phyloP scores from a whole-genome alignment of 2,113 vertebrate species.

The Caracal caracal region DNA sequence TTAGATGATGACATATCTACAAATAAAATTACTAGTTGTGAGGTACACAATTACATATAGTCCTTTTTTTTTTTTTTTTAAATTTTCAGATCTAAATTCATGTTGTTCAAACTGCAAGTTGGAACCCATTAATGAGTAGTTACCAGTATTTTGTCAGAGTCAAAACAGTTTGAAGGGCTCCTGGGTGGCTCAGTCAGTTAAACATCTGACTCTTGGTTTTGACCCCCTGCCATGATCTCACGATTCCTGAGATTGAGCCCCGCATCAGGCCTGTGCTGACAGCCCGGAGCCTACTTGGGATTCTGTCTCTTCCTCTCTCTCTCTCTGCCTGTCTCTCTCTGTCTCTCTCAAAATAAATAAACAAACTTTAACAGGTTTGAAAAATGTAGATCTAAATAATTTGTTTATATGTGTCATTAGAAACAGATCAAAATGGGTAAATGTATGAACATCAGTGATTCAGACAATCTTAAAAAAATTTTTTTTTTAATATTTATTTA shows the following conservation, averaged over 20 bases:
- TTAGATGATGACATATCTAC: not conserved
- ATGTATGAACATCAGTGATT: not conserved
- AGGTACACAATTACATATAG: not conserved
- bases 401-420: not conserved
- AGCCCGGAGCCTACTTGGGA: too few relatives aligned
- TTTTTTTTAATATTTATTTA: too few relatives aligned
- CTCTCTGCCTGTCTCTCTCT: too few relatives aligned
- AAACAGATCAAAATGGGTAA: not conserved
- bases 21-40: not conserved
- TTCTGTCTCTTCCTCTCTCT: too few relatives aligned
- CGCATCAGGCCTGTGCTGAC: too few relatives aligned
- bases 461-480: not conserved
- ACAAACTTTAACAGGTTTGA: not conserved
- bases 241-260: too few relatives aligned
- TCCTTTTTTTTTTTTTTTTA: not conserved
- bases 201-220: too few relatives aligned
- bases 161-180: not conserved
- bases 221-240: too few relatives aligned
- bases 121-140: not conserved
- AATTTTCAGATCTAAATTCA: not conserved
- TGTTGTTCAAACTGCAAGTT: not conserved
- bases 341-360: too few relatives aligned
- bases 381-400: not conserved
- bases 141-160: not conserved
- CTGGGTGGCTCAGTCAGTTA: too few relatives aligned